phyloP scores from a whole-genome alignment of 2,113 vertebrate species.

The Percopsis transmontana region DNA sequence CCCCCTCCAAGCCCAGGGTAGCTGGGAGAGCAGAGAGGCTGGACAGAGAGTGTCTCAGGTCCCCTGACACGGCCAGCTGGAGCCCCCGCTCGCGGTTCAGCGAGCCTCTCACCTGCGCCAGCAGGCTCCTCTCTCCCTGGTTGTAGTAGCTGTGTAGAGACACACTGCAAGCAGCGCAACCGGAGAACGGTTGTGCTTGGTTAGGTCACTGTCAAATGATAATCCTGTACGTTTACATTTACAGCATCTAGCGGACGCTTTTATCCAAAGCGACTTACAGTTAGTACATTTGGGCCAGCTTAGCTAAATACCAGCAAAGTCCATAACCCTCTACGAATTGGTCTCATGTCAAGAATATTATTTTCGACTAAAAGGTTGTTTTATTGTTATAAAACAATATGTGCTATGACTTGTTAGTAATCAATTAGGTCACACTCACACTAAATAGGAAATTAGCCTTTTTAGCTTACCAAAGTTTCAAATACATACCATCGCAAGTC shows the following conservation, averaged over 20 bases:
- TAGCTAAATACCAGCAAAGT: no score
- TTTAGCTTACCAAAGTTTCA: no score
- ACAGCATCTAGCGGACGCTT: no score
- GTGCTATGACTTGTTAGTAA: no score
- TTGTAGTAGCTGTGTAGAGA: slow-evolving; percentile 69
- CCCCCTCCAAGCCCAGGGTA: slow-evolving; percentile 68
- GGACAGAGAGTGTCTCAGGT: slow-evolving; percentile 73
- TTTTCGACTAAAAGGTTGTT: no score
- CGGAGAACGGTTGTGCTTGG: background rate
- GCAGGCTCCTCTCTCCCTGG: slow-evolving; percentile 59
- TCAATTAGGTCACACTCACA: no score
- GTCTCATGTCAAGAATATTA: no score
- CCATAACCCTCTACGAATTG: no score
- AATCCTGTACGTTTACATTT: background rate
- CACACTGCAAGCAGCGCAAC: slow-evolving; percentile 64
- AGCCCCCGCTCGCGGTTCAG: slow-evolving; percentile 56
- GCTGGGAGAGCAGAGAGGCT: slow-evolving; percentile 66
- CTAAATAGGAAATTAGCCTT: no score
- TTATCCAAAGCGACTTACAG: background rate
- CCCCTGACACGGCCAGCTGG: slow-evolving; percentile 69
- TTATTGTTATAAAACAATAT: no score
- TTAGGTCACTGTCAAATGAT: background rate
- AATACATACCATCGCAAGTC: no score
- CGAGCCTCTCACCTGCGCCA: slow-evolving; percentile 64
- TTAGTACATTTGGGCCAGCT: no score